Conservation (phyloP, 2,113 vertebrate genomes). For the Hippocampus mohnikei region DNA sequence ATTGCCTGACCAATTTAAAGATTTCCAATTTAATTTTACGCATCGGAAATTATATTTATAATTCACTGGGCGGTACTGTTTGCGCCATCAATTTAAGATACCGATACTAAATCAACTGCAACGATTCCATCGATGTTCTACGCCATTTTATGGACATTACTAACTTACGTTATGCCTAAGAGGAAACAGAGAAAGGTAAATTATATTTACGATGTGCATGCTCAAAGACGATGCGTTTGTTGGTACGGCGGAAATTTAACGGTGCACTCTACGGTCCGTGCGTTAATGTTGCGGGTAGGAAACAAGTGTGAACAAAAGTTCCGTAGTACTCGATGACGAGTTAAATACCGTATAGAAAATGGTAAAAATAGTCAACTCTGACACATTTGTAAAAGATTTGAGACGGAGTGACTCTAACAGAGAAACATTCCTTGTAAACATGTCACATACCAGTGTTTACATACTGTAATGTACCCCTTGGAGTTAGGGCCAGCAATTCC, state of each 20-base stretch:
- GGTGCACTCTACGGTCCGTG: not conserved
- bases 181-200: not conserved
- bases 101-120: not conserved
- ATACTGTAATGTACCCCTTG: too few relatives aligned
- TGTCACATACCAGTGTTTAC: too few relatives aligned
- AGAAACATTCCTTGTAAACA: too few relatives aligned
- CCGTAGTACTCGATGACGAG: not conserved
- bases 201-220: not conserved
- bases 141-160: not conserved
- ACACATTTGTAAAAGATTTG: too few relatives aligned
- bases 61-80: not conserved
- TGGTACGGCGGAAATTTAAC: not conserved
- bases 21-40: not conserved
- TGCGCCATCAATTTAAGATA: not conserved
- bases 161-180: not conserved
- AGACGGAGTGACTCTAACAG: too few relatives aligned
- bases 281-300: not conserved
- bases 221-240: not conserved
- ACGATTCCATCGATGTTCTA: not conserved
- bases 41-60: not conserved
- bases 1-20: too few relatives aligned
- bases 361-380: not conserved
- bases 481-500: too few relatives aligned
- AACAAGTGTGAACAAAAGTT: not conserved
- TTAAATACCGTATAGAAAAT: not conserved